Evolutionary conservation across 2,113 vertebrate species (phyloP).

Genomic region (Bombycilla garrulus): DNA sequence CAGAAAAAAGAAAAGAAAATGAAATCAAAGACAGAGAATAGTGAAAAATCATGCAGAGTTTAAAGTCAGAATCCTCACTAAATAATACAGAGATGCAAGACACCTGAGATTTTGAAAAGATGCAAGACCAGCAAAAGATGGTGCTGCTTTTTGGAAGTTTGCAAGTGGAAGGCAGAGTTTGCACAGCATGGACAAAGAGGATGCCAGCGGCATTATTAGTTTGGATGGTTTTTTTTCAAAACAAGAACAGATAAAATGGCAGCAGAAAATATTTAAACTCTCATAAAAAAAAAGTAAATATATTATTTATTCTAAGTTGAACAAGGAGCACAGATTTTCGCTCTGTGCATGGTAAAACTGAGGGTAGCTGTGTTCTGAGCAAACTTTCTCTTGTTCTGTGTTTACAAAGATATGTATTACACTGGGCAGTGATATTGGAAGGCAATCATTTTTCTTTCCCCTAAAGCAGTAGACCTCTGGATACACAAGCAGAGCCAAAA

Average conservation of each 20-base stretch:
- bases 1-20: neutral
- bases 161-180: neutral
- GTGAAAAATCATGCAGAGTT: neutral
- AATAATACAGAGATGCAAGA: neutral
- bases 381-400: neutral
- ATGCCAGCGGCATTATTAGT: neutral
- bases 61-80: neutral
- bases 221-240: neutral
- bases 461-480: neutral
- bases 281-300: neutral
- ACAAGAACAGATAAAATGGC: neutral
- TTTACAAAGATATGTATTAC: neutral
- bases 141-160: neutral
- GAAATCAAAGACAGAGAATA: neutral
- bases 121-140: neutral
- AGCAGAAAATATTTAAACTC: neutral
- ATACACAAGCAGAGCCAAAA: neutral
- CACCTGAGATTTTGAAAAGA: neutral
- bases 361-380: neutral
- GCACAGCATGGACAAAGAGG: neutral
- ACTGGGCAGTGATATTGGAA: neutral
- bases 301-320: neutral
- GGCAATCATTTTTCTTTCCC: neutral
- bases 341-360: rapidly evolving
- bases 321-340: neutral